Conservation (phyloP, 2,888 invertebrate species). For the Alitta virens region DNA sequence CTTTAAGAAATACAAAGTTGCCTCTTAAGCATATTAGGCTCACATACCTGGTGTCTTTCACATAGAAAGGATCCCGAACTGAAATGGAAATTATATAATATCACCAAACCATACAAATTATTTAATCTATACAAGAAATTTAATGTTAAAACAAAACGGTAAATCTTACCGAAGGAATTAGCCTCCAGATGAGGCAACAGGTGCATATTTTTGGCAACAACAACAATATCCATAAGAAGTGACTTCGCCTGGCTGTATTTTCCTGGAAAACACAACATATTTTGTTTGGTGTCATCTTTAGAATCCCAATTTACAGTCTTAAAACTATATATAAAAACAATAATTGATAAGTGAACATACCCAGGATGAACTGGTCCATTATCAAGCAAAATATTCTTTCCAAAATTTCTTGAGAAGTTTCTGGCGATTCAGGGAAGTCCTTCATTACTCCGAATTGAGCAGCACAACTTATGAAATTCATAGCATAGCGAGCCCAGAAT, state of each 20-base stretch:
- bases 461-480: too few species aligned
- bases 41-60: conserved; percentile 39
- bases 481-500: too few species aligned
- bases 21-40: too few species aligned
- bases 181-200: conserved; percentile 36
- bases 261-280: background rate
- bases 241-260: conserved; percentile 20
- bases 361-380: background rate
- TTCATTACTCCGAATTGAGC: background rate
- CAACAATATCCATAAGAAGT: conserved; percentile 37
- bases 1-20: too few species aligned
- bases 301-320: too few species aligned
- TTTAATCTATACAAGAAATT: background rate
- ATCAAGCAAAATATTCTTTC: background rate
- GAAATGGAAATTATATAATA: background rate
- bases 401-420: background rate
- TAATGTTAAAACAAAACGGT: too few species aligned
- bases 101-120: background rate
- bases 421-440: background rate
- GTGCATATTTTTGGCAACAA: conserved; percentile 36
- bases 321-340: too few species aligned
- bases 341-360: too few species aligned
- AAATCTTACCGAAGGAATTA: conserved; percentile 38
- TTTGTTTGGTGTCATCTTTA: too few species aligned
- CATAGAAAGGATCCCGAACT: conserved; percentile 45